A percentile compares a stretch with the other conserved stretches of the same genome.
Conservation (phyloP, 2,113 vertebrate genomes). For the Callipepla squamata region DNA sequence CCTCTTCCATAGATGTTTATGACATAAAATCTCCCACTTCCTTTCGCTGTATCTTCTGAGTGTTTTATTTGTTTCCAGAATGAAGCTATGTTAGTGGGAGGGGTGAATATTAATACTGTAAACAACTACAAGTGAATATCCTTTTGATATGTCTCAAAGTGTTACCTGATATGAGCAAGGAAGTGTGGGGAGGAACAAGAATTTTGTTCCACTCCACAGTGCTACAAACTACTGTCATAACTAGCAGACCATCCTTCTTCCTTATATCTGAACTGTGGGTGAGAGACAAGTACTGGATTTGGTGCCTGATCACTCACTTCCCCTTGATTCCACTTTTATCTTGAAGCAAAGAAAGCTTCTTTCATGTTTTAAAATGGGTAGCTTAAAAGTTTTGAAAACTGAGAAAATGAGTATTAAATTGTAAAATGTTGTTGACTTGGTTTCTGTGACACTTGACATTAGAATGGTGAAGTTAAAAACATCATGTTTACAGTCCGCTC, state of each 20-base stretch:
- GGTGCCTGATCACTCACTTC: background rate
- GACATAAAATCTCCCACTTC: background rate
- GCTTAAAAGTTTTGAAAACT: background rate
- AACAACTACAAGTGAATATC: background rate
- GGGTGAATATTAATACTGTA: background rate
- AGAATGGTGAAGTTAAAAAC: background rate
- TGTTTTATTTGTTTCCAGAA: background rate
- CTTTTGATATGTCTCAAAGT: background rate
- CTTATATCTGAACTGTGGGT: background rate
- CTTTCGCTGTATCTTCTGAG: background rate
- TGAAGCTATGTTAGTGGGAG: background rate
- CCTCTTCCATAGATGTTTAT: background rate
- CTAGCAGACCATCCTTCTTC: background rate
- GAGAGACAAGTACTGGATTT: background rate
- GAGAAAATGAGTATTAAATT: background rate
- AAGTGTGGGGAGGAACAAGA: background rate
- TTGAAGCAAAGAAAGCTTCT: background rate
- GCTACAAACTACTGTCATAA: fast-evolving
- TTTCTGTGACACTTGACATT: background rate
- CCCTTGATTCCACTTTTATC: background rate
- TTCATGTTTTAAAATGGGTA: background rate
- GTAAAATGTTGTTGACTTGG: background rate
- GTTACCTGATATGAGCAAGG: background rate
- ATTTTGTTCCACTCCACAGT: background rate
- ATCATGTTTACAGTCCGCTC: background rate